These are phyloP conservation scores for Strigamia crassipes DNA, from an alignment of 2,888 invertebrate species.

Conservation along the genomic window DNA sequence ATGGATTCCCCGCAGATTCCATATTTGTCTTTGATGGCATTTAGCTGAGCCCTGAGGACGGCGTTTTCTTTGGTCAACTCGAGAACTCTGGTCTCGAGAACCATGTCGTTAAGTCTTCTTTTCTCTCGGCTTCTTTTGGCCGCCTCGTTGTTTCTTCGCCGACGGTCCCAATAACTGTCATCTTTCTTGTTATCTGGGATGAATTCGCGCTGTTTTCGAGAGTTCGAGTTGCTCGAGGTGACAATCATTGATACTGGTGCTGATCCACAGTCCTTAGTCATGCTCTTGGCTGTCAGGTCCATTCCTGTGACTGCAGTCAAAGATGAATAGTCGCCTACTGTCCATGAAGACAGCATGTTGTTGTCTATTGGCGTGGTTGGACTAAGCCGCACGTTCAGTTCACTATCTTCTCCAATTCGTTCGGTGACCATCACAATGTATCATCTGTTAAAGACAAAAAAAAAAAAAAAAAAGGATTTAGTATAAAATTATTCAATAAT, in stretches of 20 bases:
- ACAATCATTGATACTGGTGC: constrained; percentile 60
- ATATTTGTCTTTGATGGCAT: constrained; percentile 89
- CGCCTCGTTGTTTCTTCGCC: constrained; percentile 94
- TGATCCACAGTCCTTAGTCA: constrained; percentile 56
- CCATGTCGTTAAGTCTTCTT: constrained; percentile 94
- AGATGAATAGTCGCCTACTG: not conserved
- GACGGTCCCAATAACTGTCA: constrained; percentile 95
- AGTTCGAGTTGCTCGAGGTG: constrained; percentile 62
- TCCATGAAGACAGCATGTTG: constrained; percentile 27
- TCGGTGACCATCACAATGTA: constrained; percentile 46
- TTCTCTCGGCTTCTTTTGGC: constrained; percentile 96
- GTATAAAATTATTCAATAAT: too few relatives aligned
- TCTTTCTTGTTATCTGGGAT: constrained; percentile 96
- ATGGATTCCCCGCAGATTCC: constrained; percentile 85
- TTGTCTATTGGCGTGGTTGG: constrained; percentile 29
- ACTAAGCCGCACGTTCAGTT: constrained; percentile 43
- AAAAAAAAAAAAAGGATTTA: not conserved
- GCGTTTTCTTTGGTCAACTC: constrained; percentile 95
- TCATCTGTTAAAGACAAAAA: constrained; percentile 42
- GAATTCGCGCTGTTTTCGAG: constrained; percentile 92
- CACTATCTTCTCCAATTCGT: constrained; percentile 4
- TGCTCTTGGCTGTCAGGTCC: constrained; percentile 64
- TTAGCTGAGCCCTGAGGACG: constrained; percentile 87
- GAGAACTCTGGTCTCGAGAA: constrained; percentile 88
- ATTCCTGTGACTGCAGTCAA: constrained; percentile 50